phyloP scores from a whole-genome alignment of 2,797 vertebrate genomes.

The Intellagama lesueurii region DNA sequence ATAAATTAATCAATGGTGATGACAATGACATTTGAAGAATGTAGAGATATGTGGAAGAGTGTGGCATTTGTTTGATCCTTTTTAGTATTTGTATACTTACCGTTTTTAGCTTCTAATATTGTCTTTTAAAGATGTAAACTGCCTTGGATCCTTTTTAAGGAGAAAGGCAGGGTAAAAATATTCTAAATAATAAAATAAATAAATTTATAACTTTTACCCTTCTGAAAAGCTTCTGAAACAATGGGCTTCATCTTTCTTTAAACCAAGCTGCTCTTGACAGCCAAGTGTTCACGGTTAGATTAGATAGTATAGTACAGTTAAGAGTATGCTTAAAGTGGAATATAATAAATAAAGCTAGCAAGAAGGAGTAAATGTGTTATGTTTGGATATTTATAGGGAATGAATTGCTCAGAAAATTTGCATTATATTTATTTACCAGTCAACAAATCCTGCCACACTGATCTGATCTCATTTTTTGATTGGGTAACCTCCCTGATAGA shows the following conservation, averaged over 20 bases:
- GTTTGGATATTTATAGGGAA: neutral
- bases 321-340: constrained; percentile 14
- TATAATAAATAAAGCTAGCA: constrained; percentile 20
- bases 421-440: constrained; percentile 9
- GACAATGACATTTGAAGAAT: constrained; percentile 20
- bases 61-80: too few relatives aligned
- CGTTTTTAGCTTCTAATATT: too few relatives aligned
- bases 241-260: neutral
- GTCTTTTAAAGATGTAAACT: neutral
- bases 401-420: constrained; percentile 20
- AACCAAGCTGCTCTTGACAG: neutral
- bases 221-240: neutral
- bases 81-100: constrained; percentile 21
- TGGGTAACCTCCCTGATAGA: too few relatives aligned
- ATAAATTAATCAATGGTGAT: constrained; percentile 46
- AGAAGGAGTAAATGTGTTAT: constrained; percentile 3
- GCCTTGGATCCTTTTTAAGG: constrained; percentile 25
- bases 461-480: too few relatives aligned
- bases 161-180: too few relatives aligned
- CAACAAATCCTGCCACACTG: neutral
- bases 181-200: too few relatives aligned
- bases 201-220: constrained; percentile 7
- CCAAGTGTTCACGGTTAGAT: constrained; percentile 3
- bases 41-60: constrained; percentile 26
- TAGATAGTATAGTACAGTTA: constrained; percentile 14